Evolutionary conservation across 2,888 invertebrate genomes (phyloP).

Genomic region (Epinotia brunnichana): DNA sequence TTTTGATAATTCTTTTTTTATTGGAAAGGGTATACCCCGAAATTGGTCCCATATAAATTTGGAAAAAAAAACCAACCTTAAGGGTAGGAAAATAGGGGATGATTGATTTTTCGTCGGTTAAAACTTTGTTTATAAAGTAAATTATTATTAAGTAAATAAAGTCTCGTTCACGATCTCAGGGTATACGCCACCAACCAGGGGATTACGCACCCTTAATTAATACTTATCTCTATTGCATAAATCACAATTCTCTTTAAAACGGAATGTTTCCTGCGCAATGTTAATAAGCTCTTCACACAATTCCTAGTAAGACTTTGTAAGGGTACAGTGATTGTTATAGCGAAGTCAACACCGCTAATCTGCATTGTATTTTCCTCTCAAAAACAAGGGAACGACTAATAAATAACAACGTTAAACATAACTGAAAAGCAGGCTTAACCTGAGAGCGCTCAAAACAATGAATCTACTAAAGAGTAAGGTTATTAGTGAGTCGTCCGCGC

Average conservation of each 20-base stretch:
- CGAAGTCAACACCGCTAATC: conserved; percentile 76
- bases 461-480: conserved; percentile 63
- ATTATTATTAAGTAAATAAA: too few species aligned
- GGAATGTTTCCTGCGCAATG: conserved; percentile 1
- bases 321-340: conserved; percentile 64
- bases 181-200: not conserved
- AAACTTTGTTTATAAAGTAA: too few species aligned
- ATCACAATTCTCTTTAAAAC: not conserved
- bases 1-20: too few species aligned
- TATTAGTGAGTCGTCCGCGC: conserved; percentile 80
- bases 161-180: not conserved
- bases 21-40: too few species aligned
- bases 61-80: too few species aligned
- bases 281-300: conserved; percentile 60
- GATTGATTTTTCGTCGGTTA: too few species aligned
- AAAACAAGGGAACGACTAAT: conserved; percentile 63
- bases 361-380: conserved; percentile 66
- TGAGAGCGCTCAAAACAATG: conserved; percentile 69
- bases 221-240: not conserved
- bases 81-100: too few species aligned
- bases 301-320: conserved; percentile 60
- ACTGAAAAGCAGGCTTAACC: conserved; percentile 66
- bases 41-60: too few species aligned
- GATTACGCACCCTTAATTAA: too few species aligned
- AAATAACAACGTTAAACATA: conserved; percentile 79